These are phyloP conservation scores for Drosophila kurseongensis DNA, from an alignment of 1,140 invertebrate genomes.

Conservation along the genomic window DNA sequence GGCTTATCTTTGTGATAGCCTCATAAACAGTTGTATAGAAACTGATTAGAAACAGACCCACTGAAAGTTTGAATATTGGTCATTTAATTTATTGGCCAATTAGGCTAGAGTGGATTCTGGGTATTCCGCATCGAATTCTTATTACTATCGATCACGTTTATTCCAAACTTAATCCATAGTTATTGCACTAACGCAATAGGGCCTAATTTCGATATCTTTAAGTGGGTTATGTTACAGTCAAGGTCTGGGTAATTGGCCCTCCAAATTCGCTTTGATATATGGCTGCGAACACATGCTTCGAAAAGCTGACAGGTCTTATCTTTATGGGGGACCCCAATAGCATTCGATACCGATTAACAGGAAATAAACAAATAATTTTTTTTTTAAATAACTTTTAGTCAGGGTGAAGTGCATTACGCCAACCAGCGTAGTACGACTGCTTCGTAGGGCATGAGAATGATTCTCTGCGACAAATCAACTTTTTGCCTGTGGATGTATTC, in stretches of 20 bases:
- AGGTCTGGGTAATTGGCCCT: slow-evolving; percentile 27
- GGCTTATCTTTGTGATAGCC: slow-evolving; percentile 8
- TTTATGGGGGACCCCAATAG: slow-evolving; percentile 47
- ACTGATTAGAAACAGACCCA: slow-evolving; percentile 24
- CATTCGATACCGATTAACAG: slow-evolving; percentile 15
- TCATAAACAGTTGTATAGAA: slow-evolving; percentile 10
- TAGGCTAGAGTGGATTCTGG: neutral
- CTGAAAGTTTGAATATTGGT: slow-evolving; percentile 6
- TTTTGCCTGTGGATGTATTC: slow-evolving; percentile 42
- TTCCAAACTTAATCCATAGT: slow-evolving; percentile 9
- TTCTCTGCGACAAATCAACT: slow-evolving; percentile 41
- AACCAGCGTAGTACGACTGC: slow-evolving; percentile 73
- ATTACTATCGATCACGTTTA: neutral
- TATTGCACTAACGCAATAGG: slow-evolving; percentile 2
- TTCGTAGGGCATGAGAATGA: slow-evolving; percentile 76
- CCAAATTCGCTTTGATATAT: slow-evolving; percentile 20
- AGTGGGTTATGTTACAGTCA: slow-evolving; percentile 32
- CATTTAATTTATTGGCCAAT: slow-evolving; percentile 14
- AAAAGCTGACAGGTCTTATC: slow-evolving; percentile 33
- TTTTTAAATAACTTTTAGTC: slow-evolving; percentile 8
- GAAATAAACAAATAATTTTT: slow-evolving; percentile 13
- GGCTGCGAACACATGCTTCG: slow-evolving; percentile 25
- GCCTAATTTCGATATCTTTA: slow-evolving; percentile 8
- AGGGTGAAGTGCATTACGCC: slow-evolving; percentile 25
- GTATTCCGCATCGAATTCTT: no score